phyloP scores from a whole-genome alignment of 2,797 vertebrate genomes.

The Sternarchorhynchus goeldii region DNA sequence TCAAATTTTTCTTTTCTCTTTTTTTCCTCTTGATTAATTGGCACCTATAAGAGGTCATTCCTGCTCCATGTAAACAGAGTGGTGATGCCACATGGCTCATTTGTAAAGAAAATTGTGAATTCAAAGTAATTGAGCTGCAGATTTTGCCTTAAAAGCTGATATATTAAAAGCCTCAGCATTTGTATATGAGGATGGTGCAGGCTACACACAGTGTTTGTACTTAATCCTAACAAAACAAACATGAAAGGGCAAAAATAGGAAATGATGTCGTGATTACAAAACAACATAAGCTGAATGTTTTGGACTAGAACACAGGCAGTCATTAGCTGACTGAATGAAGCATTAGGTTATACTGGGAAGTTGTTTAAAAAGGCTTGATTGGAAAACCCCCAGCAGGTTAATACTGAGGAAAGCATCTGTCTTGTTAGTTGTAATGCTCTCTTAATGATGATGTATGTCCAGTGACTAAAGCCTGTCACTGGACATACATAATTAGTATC shows the following conservation, averaged over 20 bases:
- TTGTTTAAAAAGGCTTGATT: conserved; percentile 59
- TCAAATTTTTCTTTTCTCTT: conserved; percentile 26
- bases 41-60: conserved; percentile 51
- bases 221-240: conserved; percentile 51
- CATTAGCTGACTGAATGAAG: conserved; percentile 56
- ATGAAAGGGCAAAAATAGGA: conserved; percentile 48
- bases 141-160: conserved; percentile 46
- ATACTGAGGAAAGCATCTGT: conserved; percentile 55
- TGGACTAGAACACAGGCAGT: conserved; percentile 45
- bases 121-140: conserved; percentile 57
- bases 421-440: conserved; percentile 39
- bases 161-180: conserved; percentile 47
- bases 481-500: conserved; percentile 35
- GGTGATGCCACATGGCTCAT: conserved; percentile 58
- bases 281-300: conserved; percentile 53
- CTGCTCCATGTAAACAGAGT: conserved; percentile 61
- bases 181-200: conserved; percentile 33
- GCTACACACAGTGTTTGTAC: conserved; percentile 57
- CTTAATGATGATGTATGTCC: neutral
- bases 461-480: conserved; percentile 29
- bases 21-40: conserved; percentile 55
- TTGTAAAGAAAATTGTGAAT: conserved; percentile 62
- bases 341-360: conserved; percentile 39
- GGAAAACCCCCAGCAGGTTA: conserved; percentile 52
- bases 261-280: conserved; percentile 60